phyloP scores from a whole-genome alignment of 2,888 invertebrate genomes.

The Quadroppia sp. region DNA sequence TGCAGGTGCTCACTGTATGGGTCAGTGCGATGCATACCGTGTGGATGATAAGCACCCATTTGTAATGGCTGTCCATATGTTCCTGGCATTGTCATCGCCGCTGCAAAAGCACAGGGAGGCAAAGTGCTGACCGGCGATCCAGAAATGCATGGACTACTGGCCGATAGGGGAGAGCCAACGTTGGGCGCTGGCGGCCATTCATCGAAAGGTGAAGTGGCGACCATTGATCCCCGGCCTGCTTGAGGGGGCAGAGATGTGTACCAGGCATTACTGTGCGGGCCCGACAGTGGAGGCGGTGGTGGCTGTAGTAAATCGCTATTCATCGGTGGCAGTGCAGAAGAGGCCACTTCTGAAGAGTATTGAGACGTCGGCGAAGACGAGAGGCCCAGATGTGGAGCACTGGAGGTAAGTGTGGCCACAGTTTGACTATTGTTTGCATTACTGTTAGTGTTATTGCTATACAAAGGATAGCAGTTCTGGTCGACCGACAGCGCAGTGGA shows the following conservation, averaged over 20 bases:
- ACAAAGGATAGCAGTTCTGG: slow-evolving; percentile 33
- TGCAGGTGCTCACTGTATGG: slow-evolving; percentile 18
- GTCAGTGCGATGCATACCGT: slow-evolving; percentile 29
- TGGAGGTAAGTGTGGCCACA: neutral
- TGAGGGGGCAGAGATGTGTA: slow-evolving; percentile 7
- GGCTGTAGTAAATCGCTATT: slow-evolving; percentile 8
- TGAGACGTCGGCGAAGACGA: slow-evolving; percentile 25
- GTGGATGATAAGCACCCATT: slow-evolving; percentile 18
- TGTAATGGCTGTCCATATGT: slow-evolving; percentile 26
- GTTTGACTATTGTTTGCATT: neutral
- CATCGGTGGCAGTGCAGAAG: slow-evolving; percentile 7
- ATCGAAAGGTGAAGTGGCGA: slow-evolving; percentile 5
- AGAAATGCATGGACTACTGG: slow-evolving; percentile 23
- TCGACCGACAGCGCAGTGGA: neutral
- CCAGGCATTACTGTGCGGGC: slow-evolving; percentile 16
- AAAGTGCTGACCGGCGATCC: slow-evolving; percentile 21
- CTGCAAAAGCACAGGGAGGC: slow-evolving; percentile 19
- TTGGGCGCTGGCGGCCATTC: slow-evolving; percentile 10
- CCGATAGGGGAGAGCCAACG: slow-evolving; percentile 18
- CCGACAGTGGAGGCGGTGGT: slow-evolving; percentile 1
- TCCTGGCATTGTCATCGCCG: slow-evolving; percentile 1
- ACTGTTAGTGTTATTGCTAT: slow-evolving; percentile 20
- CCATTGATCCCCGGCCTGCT: slow-evolving; percentile 21
- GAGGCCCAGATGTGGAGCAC: neutral
- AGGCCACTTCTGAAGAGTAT: slow-evolving; percentile 8